Evolutionary conservation across 2,888 invertebrate species (phyloP), one percentile per base, ranked within the genome.

Genomic region (Scaptomyza tumidula): DNA sequence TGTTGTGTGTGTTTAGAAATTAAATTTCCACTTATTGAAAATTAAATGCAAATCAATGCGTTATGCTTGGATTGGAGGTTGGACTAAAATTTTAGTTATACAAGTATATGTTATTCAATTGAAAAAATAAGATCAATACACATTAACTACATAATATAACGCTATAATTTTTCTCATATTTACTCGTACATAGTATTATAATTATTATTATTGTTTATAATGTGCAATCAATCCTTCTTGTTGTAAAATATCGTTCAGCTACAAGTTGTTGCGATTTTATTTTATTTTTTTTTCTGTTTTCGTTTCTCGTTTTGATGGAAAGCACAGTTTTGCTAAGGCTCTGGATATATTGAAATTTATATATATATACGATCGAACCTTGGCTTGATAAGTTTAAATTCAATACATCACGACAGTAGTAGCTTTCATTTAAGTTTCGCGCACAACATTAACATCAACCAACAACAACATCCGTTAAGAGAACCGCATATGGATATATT

Each of bases 11-110:
- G 19, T 75, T 58, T 49, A 62, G 77, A 78, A 78, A 77, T 79
- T 49, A 77, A 46, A 79, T 65, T 79, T 75, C 64, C 67, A 76
- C 53, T 59, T 64, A 56, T 55, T 68, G 57, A 58, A 75, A 83
- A 86, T 80, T 83, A 83, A 83, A 88, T 86, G 84, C 88, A 85
- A 78, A 84, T 54, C 14, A 72, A 67, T 58, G 65, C 72, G 62
- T 66, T 62, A 52, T 67, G 67, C 52, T 19, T 19, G 19, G 67
- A 52, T 74, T 59, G 63, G 71, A 85, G 84, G 65, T 69, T 80
- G 62, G 62, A 70, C 67, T 61, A 57, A 63, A 48, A 14, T 37
- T 55, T 24, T 24, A 49, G 48, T 59, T 59, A 50, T 35, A n/a
- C 24, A 24, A 0, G 3, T 41, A 39, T 44, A 59, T 71, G 45